phyloP scores from a whole-genome alignment of 1,140 invertebrate species.

The Calosoma granatense region DNA sequence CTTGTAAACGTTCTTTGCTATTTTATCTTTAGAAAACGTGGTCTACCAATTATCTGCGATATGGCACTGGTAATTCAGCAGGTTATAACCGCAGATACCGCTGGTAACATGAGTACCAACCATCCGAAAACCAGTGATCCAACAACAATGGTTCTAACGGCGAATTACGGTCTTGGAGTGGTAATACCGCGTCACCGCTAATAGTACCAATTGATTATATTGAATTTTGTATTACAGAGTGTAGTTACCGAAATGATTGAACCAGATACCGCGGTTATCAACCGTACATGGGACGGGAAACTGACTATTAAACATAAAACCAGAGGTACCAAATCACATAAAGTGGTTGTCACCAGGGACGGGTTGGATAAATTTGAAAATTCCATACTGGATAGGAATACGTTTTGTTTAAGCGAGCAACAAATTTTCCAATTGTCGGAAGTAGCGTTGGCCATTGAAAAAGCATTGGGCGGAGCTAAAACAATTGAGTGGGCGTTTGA shows the following conservation, averaged over 20 bases:
- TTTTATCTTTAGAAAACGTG: not conserved
- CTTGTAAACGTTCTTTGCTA: too few relatives aligned
- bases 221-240: not conserved
- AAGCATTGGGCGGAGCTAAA: not conserved
- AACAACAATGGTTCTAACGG: not conserved
- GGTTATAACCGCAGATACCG: not conserved
- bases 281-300: not conserved
- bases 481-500: not conserved
- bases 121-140: not conserved
- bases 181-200: too few relatives aligned
- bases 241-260: not conserved
- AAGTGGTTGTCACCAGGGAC: not conserved
- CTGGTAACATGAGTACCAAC: not conserved
- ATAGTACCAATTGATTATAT: too few relatives aligned
- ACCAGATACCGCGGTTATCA: not conserved
- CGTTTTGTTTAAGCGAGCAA: not conserved
- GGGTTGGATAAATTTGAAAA: not conserved
- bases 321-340: not conserved
- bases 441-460: not conserved
- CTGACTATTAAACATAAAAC: not conserved
- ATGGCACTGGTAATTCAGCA: not conserved
- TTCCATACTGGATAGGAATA: not conserved
- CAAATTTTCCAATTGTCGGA: not conserved
- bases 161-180: not conserved
- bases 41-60: not conserved